phyloP scores from a whole-genome alignment of 2,113 vertebrate genomes.

The Nansenia antarctica region DNA sequence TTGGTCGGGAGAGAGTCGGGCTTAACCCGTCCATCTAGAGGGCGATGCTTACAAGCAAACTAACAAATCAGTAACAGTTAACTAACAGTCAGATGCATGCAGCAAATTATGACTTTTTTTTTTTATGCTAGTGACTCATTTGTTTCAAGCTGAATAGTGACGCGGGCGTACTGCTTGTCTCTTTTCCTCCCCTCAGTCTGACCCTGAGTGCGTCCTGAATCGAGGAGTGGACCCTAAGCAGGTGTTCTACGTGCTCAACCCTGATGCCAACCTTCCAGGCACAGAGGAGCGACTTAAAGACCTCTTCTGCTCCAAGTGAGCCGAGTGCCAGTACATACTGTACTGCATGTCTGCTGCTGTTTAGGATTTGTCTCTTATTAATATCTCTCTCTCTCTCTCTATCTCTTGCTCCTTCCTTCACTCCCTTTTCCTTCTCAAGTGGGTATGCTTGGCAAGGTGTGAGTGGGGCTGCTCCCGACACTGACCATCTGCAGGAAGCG shows the following conservation, averaged over 20 bases:
- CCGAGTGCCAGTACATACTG: not conserved
- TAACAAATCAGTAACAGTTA: no score
- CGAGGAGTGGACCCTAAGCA: conserved; percentile 76
- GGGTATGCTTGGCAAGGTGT: conserved; percentile 84
- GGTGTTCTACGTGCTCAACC: conserved; percentile 88
- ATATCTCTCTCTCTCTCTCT: not conserved
- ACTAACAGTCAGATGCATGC: no score
- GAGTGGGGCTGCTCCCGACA: conserved; percentile 75
- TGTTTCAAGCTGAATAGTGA: not conserved
- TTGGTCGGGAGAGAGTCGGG: no score
- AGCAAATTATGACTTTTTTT: no score
- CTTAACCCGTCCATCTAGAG: no score
- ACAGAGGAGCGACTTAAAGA: conserved; percentile 83
- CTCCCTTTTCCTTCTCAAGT: no score
- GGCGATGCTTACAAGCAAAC: no score
- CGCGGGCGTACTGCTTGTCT: not conserved
- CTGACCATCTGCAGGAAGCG: conserved; percentile 76
- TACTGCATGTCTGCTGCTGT: not conserved
- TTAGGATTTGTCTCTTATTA: not conserved
- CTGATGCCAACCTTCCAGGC: conserved; percentile 82
- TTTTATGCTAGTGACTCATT: not conserved
- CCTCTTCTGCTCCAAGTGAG: conserved; percentile 87
- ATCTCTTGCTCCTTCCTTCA: no score
- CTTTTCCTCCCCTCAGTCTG: conserved; percentile 34
- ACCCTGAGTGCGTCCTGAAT: conserved; percentile 69